Conservation (phyloP, 2,113 vertebrate species). For the Dipodomys stephensi region DNA sequence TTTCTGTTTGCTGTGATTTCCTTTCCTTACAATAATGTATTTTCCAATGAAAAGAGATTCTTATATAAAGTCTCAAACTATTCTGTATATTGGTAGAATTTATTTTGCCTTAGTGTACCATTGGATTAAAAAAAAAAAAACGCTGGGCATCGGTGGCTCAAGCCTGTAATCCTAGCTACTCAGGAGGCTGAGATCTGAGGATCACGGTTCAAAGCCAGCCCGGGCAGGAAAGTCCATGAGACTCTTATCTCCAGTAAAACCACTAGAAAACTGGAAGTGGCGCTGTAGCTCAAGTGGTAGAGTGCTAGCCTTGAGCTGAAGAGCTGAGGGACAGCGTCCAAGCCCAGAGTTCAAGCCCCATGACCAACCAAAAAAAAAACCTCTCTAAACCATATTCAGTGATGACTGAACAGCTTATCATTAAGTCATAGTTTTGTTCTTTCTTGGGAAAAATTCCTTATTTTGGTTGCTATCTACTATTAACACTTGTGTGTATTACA, state of each 20-base stretch:
- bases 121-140: constrained; percentile 46
- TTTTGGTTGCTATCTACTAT: constrained; percentile 40
- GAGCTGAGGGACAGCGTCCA: no score
- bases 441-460: constrained; percentile 43
- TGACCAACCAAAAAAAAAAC: not conserved
- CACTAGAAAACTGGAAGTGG: no score
- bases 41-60: not conserved
- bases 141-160: no score
- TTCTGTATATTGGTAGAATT: constrained; percentile 56
- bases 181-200: no score
- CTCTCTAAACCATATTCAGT: constrained; percentile 40
- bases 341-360: no score
- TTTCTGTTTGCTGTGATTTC: not conserved
- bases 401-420: constrained; percentile 43
- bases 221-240: no score
- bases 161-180: no score
- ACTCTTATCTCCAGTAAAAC: no score
- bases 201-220: no score
- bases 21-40: constrained; percentile 12
- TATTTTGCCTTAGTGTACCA: constrained; percentile 52
- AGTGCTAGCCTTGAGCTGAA: no score
- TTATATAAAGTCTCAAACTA: constrained; percentile 50
- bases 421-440: constrained; percentile 44
- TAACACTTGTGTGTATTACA: constrained; percentile 55
- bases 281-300: no score